Percentiles rank a stretch among this genome's conserved stretches.
Conservation (phyloP, 2,797 vertebrate genomes). For the Enteromius paludinosus region DNA sequence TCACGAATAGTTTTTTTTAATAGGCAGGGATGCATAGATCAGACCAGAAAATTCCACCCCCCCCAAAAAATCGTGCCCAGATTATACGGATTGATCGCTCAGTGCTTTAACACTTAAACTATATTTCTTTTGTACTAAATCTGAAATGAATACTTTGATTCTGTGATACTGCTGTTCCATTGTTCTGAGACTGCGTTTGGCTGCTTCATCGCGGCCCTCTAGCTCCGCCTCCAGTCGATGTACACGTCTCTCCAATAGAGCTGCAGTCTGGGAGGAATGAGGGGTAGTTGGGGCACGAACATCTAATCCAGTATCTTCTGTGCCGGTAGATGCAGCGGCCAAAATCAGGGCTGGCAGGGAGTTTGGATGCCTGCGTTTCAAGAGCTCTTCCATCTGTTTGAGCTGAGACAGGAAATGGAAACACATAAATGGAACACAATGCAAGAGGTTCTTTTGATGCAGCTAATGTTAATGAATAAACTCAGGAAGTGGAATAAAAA, state of each 20-base stretch:
- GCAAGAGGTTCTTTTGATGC: neutral
- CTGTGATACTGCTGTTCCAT: constrained; percentile 94
- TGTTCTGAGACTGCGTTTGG: constrained; percentile 86
- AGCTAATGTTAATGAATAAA: neutral
- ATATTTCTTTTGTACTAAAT: neutral
- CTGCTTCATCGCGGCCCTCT: constrained; percentile 88
- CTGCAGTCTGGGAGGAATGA: constrained; percentile 65
- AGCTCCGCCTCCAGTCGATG: constrained; percentile 90
- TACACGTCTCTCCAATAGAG: constrained; percentile 87
- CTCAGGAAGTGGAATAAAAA: neutral
- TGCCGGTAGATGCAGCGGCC: constrained; percentile 81
- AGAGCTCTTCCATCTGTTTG: constrained; percentile 79
- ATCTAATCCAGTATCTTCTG: constrained; percentile 22
- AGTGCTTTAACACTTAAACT: neutral
- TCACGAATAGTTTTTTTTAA: too few relatives aligned
- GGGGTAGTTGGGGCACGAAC: neutral
- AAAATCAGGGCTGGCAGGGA: constrained; percentile 90
- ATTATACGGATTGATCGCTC: neutral
- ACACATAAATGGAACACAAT: constrained; percentile 17
- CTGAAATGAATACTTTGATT: constrained; percentile 82
- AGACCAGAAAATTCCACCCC: too few relatives aligned
- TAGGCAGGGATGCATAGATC: too few relatives aligned
- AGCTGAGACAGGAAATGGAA: constrained; percentile 66
- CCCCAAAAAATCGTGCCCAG: too few relatives aligned
- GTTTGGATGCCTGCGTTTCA: constrained; percentile 87